phyloP scores from a whole-genome alignment of 2,888 invertebrate species.

The Perizoma flavofasciatum region DNA sequence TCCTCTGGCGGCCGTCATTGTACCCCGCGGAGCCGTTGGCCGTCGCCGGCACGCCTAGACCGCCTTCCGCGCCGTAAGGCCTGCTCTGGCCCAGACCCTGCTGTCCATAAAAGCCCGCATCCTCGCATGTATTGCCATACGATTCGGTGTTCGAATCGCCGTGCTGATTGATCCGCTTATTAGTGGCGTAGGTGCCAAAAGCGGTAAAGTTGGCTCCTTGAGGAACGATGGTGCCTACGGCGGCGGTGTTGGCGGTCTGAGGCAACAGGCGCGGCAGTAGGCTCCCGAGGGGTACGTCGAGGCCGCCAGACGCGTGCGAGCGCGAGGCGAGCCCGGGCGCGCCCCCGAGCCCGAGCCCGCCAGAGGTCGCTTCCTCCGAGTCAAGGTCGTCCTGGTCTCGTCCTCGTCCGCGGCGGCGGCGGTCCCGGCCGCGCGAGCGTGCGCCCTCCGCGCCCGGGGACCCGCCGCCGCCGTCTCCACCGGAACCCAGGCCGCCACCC shows the following conservation, averaged over 20 bases:
- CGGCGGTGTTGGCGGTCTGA: conserved; percentile 56
- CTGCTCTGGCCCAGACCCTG: conserved; percentile 70
- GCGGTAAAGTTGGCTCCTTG: conserved; percentile 77
- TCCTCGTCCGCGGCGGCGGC: conserved; percentile 76
- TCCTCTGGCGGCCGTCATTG: conserved; percentile 80
- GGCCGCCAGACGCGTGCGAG: conserved; percentile 73
- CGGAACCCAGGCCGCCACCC: conserved; percentile 46
- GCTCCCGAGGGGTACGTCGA: conserved; percentile 73
- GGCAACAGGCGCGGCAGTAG: conserved; percentile 77
- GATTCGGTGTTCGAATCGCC: conserved; percentile 49
- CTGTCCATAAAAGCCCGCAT: conserved; percentile 60
- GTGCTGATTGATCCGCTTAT: conserved; percentile 47
- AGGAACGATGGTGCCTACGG: conserved; percentile 57
- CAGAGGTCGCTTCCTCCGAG: conserved; percentile 52
- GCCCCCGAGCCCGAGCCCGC: conserved; percentile 59
- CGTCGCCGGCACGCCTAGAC: conserved; percentile 68
- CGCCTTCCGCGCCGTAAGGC: conserved; percentile 59
- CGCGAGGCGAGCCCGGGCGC: conserved; percentile 50
- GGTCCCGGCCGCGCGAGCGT: conserved; percentile 64
- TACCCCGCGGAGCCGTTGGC: conserved; percentile 80
- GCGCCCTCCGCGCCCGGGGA: conserved; percentile 38
- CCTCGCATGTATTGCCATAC: conserved; percentile 50
- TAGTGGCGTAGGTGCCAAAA: conserved; percentile 73
- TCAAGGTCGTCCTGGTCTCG: conserved; percentile 64
- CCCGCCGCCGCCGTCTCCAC: conserved; percentile 38